Evolutionary conservation across 2,888 invertebrate genomes (phyloP).

Genomic region (Ditylenchus weischeri): DNA sequence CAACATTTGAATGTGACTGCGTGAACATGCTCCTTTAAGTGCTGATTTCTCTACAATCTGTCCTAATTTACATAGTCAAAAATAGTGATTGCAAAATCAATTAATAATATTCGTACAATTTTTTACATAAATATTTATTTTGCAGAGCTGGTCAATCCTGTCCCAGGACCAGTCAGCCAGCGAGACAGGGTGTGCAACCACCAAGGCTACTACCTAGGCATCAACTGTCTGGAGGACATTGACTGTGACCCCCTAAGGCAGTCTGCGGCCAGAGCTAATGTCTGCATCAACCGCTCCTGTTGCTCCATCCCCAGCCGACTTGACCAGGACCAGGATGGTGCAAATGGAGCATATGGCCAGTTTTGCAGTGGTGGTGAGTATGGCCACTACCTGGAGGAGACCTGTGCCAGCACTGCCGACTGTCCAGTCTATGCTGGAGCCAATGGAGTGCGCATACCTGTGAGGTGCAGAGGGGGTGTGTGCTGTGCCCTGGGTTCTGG

Average conservation of each 20-base stretch:
- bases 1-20: too few relatives aligned
- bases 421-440: conserved; percentile 5
- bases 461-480: conserved; percentile 1
- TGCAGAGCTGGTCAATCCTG: not conserved
- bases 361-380: not conserved
- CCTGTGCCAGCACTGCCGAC: not conserved
- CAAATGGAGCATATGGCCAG: not conserved
- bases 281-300: conserved; percentile 2
- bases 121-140: too few relatives aligned
- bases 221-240: not conserved
- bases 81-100: too few relatives aligned
- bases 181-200: conserved; percentile 3
- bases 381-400: not conserved
- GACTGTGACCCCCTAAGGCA: not conserved
- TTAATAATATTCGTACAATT: too few relatives aligned
- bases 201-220: conserved; percentile 3
- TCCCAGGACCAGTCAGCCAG: not conserved
- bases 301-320: conserved; percentile 1
- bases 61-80: not conserved
- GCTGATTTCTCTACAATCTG: too few relatives aligned
- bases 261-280: not conserved
- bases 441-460: not conserved
- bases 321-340: not conserved
- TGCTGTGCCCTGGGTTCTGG: conserved; percentile 4
- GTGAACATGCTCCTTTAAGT: too few relatives aligned